Evolutionary conservation across 2,797 vertebrate genomes (phyloP).

Genomic region (Sandelia bainsii): DNA sequence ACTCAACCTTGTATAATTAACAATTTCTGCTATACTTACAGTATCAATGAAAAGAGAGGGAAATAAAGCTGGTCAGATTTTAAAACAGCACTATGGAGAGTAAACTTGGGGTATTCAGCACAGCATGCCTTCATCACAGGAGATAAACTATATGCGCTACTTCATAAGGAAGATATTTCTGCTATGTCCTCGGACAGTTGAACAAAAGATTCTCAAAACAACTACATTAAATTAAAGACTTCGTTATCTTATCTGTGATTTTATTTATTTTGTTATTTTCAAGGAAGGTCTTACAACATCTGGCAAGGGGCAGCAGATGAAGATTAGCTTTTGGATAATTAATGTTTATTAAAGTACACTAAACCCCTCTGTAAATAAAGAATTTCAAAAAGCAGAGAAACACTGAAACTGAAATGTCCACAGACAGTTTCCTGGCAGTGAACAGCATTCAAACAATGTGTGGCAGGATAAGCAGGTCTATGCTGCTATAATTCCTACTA

Average conservation of each 20-base stretch:
- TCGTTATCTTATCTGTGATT: no score
- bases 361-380: no score
- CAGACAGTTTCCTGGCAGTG: not conserved
- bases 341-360: not conserved
- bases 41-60: not conserved
- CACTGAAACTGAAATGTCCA: slow-evolving; percentile 2
- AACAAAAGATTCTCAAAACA: not conserved
- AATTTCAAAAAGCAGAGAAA: not conserved
- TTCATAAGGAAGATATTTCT: slow-evolving; percentile 7
- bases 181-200: not conserved
- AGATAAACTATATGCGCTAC: slow-evolving; percentile 4
- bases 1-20: no score
- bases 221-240: no score
- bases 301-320: not conserved
- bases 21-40: not conserved
- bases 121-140: slow-evolving; percentile 5
- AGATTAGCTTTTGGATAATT: not conserved
- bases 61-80: slow-evolving; percentile 2
- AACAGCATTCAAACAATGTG: not conserved
- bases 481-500: not conserved
- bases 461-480: not conserved
- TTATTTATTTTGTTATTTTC: no score
- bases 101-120: slow-evolving; percentile 14
- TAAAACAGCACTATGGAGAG: slow-evolving; percentile 4
- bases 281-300: not conserved